Evolutionary conservation across 2,113 vertebrate genomes (phyloP).

Genomic region (Colinus virginianus): DNA sequence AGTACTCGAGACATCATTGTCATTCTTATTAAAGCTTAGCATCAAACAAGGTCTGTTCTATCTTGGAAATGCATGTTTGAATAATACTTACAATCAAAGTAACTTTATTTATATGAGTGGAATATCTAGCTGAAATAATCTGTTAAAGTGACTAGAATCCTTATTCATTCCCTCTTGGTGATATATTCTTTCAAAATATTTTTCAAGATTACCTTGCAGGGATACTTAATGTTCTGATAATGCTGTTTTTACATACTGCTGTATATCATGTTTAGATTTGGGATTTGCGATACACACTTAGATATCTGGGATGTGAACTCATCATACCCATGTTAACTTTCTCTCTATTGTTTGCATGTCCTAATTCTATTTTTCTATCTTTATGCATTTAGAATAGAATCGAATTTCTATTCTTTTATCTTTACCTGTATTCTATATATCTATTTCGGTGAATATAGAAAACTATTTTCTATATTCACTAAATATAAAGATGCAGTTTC

Average conservation of each 20-base stretch:
- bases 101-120: slow-evolving; percentile 80
- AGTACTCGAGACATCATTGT: not conserved
- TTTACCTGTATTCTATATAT: no score
- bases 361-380: not conserved
- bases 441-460: no score
- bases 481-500: not conserved
- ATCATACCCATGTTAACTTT: not conserved
- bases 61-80: slow-evolving; percentile 72
- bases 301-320: not conserved
- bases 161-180: slow-evolving; percentile 13
- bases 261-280: not conserved
- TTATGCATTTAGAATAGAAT: no score
- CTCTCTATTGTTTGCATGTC: not conserved
- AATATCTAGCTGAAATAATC: slow-evolving; percentile 29
- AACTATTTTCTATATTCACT: not conserved
- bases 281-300: not conserved
- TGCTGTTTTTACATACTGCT: slow-evolving; percentile 2
- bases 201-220: not conserved
- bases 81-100: slow-evolving; percentile 85
- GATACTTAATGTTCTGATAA: not conserved
- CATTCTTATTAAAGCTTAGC: slow-evolving; percentile 45
- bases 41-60: slow-evolving; percentile 26
- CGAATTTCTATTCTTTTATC: no score
- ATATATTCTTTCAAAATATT: not conserved
- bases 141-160: not conserved